Conservation (phyloP, 2,113 vertebrate species). For the Aplodontia rufa region DNA sequence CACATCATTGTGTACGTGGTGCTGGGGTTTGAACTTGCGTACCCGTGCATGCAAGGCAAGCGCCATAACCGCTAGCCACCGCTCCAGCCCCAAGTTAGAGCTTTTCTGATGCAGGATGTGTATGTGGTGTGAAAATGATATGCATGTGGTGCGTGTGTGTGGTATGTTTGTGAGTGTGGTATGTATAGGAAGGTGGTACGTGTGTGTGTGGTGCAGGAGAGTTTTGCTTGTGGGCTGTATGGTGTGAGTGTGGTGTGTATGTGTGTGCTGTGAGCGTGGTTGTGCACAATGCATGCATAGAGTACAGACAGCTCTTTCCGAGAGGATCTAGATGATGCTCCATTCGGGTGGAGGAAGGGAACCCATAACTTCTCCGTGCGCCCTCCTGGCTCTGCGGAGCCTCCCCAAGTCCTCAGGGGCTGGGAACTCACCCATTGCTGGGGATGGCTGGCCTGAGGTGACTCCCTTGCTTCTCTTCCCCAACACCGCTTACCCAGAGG, state of each 20-base stretch:
- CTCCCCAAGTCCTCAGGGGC: neutral
- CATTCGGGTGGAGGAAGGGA: neutral
- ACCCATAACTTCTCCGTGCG: neutral
- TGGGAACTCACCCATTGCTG: no score
- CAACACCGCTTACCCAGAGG: neutral
- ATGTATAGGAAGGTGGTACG: no score
- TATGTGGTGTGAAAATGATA: neutral
- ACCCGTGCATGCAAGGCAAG: no score
- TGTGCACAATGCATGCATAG: neutral
- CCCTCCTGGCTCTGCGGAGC: neutral
- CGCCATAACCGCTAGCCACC: no score
- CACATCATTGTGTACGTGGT: no score
- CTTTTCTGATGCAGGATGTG: neutral
- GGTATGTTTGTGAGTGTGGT: neutral
- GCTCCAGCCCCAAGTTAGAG: no score
- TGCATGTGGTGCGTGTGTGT: neutral
- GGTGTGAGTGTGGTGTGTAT: neutral
- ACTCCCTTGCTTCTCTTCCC: neutral
- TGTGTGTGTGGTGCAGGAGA: neutral
- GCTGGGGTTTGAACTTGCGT: no score
- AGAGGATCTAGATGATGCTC: neutral
- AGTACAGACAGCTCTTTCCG: neutral
- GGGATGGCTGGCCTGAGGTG: conserved; percentile 30
- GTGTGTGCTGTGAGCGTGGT: neutral
- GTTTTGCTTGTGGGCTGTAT: neutral